These are phyloP conservation scores for Enhydra lutris DNA, from an alignment of 2,113 vertebrate genomes.

Conservation along the genomic window DNA sequence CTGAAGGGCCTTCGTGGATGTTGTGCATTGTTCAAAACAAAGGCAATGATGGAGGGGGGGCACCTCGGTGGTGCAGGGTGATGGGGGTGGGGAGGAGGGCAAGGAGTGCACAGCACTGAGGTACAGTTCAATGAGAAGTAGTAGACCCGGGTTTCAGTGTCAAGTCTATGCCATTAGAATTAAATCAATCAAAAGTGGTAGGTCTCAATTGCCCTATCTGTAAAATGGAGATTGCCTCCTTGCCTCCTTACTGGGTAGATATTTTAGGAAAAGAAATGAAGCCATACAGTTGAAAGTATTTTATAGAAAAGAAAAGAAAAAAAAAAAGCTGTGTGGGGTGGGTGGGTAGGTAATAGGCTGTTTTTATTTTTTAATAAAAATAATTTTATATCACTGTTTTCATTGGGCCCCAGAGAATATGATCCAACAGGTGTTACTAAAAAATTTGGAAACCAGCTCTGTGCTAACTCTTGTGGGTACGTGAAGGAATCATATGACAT, in stretches of 20 bases:
- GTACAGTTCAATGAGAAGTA: not conserved
- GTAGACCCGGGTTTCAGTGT: not conserved
- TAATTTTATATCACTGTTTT: not conserved
- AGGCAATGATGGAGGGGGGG: not conserved
- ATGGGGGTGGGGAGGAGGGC: not conserved
- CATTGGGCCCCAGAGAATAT: not conserved
- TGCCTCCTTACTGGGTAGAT: not conserved
- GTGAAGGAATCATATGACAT: not conserved
- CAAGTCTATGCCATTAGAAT: not conserved
- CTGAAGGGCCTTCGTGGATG: not conserved
- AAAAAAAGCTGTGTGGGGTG: not conserved
- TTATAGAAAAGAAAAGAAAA: not conserved
- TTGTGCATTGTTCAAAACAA: slow-evolving; percentile 31
- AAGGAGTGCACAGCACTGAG: accelerated
- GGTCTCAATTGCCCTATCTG: not conserved
- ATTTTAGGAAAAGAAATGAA: not conserved
- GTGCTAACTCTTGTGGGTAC: not conserved
- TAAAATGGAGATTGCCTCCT: not conserved
- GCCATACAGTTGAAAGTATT: not conserved
- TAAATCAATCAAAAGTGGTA: not conserved
- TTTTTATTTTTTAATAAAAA: no score
- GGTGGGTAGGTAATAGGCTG: not conserved
- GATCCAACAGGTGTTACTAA: not conserved
- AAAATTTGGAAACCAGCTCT: not conserved
- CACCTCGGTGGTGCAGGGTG: not conserved